Evolutionary conservation across 2,113 vertebrate species (phyloP).

Genomic region (Isichthys henryi): DNA sequence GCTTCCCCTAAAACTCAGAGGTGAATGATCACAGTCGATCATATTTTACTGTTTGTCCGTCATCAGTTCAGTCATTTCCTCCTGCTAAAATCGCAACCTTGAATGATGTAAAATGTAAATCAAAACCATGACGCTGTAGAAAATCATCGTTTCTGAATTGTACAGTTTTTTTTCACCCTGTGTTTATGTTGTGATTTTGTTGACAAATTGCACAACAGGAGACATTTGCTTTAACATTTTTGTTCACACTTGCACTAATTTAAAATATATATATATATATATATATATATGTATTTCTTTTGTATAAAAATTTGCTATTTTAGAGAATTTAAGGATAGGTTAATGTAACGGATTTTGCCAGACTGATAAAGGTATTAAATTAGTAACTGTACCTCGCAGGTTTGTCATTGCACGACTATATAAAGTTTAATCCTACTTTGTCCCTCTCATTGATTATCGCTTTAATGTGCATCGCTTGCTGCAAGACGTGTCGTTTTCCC

Average conservation of each 20-base stretch:
- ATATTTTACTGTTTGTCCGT: background rate
- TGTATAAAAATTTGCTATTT: background rate
- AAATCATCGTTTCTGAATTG: background rate
- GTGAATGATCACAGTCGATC: background rate
- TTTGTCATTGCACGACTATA: background rate
- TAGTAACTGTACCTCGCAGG: background rate
- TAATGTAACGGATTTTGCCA: background rate
- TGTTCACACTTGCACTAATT: slow-evolving; percentile 8
- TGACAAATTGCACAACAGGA: background rate
- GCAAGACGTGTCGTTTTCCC: background rate
- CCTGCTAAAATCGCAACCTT: background rate
- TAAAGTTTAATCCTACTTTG: background rate
- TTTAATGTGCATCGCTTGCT: background rate
- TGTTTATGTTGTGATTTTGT: background rate
- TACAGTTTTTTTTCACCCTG: background rate
- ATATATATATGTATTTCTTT: background rate
- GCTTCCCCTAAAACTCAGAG: background rate
- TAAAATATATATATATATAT: background rate
- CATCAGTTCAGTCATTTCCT: background rate
- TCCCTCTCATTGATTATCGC: background rate
- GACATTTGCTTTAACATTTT: background rate
- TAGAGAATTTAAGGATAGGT: background rate
- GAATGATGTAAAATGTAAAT: background rate
- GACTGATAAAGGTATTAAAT: background rate
- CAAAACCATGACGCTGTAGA: background rate